Conservation (phyloP, 2,113 vertebrate species). For the Passer montanus region DNA sequence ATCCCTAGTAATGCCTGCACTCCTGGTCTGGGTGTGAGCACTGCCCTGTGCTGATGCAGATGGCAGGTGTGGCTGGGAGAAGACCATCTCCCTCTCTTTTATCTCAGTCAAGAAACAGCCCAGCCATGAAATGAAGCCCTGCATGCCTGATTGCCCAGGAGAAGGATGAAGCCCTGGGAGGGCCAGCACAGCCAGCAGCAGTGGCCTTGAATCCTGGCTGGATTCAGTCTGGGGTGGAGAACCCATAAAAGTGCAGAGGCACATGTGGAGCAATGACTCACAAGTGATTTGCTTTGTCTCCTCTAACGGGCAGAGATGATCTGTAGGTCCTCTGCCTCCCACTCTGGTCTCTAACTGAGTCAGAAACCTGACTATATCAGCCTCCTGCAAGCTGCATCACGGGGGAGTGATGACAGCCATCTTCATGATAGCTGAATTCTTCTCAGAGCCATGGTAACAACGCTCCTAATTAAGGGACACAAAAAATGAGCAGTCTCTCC, state of each 20-base stretch:
- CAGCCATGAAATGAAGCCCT: background rate
- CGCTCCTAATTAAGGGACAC: background rate
- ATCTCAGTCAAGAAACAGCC: background rate
- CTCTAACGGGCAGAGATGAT: background rate
- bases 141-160: background rate
- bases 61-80: background rate
- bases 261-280: background rate
- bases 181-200: background rate
- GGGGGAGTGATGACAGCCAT: background rate
- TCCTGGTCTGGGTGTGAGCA: background rate
- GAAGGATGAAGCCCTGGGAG: background rate
- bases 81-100: background rate
- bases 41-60: rapidly evolving
- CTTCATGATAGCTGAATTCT: background rate
- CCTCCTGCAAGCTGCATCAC: background rate
- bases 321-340: background rate
- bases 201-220: background rate
- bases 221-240: background rate
- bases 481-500: background rate
- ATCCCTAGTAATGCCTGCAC: rapidly evolving
- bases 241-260: background rate
- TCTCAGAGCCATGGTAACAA: conserved; percentile 6
- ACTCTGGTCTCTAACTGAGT: background rate
- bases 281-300: background rate
- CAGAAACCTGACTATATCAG: background rate